Evolutionary conservation across 2,888 invertebrate species (phyloP).

Genomic region (Clistopyga incitator): DNA sequence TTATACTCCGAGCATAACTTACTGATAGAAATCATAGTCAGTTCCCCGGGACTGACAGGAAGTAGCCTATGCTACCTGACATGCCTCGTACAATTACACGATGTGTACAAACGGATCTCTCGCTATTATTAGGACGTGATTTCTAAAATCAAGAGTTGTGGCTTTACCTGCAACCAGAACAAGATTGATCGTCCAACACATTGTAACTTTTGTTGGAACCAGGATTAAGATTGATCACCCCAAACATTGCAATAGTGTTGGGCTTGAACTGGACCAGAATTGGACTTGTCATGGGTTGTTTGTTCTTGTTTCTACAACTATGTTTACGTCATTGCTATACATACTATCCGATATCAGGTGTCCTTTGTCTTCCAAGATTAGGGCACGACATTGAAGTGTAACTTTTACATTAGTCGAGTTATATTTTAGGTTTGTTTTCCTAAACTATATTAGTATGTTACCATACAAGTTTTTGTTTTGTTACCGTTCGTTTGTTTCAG

Average conservation of each 20-base stretch:
- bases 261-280: no score
- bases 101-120: no score
- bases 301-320: neutral
- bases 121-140: no score
- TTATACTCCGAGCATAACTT: neutral
- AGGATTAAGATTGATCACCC: no score
- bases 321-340: neutral
- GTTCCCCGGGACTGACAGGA: neutral
- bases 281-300: neutral
- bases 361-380: neutral
- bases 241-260: no score
- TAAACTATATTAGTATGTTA: slow-evolving; percentile 30
- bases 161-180: no score
- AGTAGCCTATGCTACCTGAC: no score
- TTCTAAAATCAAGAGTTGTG: no score
- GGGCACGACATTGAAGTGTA: neutral
- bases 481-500: neutral
- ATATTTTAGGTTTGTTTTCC: neutral
- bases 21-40: neutral
- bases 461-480: slow-evolving; percentile 5
- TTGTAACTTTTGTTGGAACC: no score
- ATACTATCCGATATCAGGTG: neutral
- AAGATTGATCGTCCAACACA: no score
- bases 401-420: neutral
- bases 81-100: no score